phyloP scores from a whole-genome alignment of 2,113 vertebrate species.

The Oncorhynchus mykiss region DNA sequence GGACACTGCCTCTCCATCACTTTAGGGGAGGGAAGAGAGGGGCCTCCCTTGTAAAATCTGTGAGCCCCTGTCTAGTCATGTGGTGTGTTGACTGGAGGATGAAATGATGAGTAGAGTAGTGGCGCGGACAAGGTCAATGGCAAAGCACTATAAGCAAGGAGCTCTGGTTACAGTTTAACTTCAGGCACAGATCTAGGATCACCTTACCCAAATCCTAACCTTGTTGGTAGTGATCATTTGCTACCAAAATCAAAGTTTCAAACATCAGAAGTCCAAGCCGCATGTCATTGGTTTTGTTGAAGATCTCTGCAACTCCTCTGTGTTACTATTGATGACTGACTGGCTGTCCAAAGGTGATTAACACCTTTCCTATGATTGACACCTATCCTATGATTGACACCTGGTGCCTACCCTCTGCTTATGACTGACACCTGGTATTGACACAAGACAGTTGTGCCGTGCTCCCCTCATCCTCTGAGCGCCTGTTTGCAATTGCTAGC shows the following conservation, averaged over 20 bases:
- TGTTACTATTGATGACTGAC: constrained; percentile 3
- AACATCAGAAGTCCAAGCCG: no score
- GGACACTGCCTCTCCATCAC: background rate
- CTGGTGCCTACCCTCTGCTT: background rate
- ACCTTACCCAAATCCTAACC: no score
- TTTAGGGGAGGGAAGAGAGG: background rate
- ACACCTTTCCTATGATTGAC: constrained; percentile 25
- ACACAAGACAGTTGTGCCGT: constrained; percentile 32
- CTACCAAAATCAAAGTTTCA: no score
- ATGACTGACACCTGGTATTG: constrained; percentile 18
- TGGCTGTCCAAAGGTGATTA: constrained; percentile 23
- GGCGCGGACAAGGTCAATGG: background rate
- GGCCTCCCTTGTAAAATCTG: background rate
- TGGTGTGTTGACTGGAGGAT: background rate
- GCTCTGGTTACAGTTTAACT: background rate
- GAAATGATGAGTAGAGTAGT: background rate
- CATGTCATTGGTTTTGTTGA: background rate
- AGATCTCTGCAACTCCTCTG: background rate
- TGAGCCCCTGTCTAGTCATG: background rate
- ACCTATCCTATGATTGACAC: constrained; percentile 6
- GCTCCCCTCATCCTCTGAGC: constrained; percentile 16
- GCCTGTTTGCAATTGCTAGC: constrained; percentile 1
- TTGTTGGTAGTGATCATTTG: no score
- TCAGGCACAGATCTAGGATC: no score
- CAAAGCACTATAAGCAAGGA: background rate